Percentiles rank a stretch among this genome's conserved stretches.
Conservation (phyloP, 2,113 vertebrate species). For the Pseudolaguvia tuberculata region DNA sequence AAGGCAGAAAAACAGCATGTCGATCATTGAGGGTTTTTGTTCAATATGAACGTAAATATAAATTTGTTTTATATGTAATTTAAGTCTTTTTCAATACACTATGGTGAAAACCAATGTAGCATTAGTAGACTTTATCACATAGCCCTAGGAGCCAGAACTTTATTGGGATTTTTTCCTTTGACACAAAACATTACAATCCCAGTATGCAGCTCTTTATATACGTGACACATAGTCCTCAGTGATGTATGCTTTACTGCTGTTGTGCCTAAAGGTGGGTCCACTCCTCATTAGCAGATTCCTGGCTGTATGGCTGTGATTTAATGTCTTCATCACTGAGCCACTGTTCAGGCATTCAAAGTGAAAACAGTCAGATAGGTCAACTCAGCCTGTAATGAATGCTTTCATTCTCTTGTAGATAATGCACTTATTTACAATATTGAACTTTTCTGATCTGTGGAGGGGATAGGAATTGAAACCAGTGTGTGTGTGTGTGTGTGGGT, state of each 20-base stretch:
- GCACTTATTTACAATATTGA: slow-evolving; percentile 6
- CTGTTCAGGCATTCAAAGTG: not conserved
- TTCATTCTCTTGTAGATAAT: slow-evolving; percentile 6
- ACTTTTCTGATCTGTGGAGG: not conserved
- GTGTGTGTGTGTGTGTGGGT: slow-evolving; percentile 16
- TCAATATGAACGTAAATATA: too few species aligned
- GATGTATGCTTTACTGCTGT: not conserved
- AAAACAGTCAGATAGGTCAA: not conserved
- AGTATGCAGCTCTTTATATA: not conserved
- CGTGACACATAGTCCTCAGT: not conserved
- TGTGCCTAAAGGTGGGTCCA: not conserved
- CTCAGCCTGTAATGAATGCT: not conserved
- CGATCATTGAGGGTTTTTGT: too few species aligned
- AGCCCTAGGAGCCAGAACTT: not conserved
- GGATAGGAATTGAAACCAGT: not conserved
- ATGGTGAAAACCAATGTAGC: too few species aligned
- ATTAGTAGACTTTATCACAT: too few species aligned
- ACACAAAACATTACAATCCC: not conserved
- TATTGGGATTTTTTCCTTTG: not conserved
- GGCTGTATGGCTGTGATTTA: not conserved
- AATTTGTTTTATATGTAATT: too few species aligned
- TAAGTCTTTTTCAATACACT: too few species aligned
- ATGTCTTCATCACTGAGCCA: not conserved
- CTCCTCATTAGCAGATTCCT: not conserved
- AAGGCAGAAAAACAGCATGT: too few species aligned